Base-by-base conservation (phyloP, 2,888 invertebrate genomes). In the Melinaea menophilus region DNA sequence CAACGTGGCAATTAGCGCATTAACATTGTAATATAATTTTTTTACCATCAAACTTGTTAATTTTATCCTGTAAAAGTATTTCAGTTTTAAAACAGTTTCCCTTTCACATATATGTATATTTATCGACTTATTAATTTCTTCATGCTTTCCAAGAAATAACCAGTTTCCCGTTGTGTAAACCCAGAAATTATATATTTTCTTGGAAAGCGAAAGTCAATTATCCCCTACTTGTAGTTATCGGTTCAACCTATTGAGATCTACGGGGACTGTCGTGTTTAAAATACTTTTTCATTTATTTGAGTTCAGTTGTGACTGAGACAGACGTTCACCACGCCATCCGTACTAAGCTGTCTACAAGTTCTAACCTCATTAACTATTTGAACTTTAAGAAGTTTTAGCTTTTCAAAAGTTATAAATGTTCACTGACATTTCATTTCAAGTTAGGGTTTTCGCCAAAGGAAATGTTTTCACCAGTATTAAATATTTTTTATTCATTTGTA, bases 1-100 rank as follows among this genome's bases (percentile, higher is more conserved):
- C 80, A 72, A 74, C 69, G 72, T 75, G 74, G 71, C 76, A 75
- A 78, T 81, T 82, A 81, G 73, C 80, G 81, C 79, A 80, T 79
- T 79, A 75, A 80, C 73, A 22, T 22, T 22, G 22, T 22, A 22
- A 22, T 22, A 22, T 22, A 22, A 22, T 22, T 22, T 22, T 22
- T 22, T 22, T 22, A 22, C 22, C 22, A 7, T 37, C 7, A 37
- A 37, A 37, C 37, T 37, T 37, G 37, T 37, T 5, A 2, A 1
- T 37, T 37, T 37, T 5, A 37, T 37, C 7, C 37, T 37, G 5
- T 41, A 41, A 9, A 41, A 41, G 9, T 9, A 37, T 11, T 48
- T 48, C 13, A 4, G 13, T 48, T 4, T 5, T 22, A 13, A 22
- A 5, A 48, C 5, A 5, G 48, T 13, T 13, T 13, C 7, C 22